These are phyloP conservation scores for Martes martes DNA, from an alignment of 2,113 vertebrate genomes.

Conservation along the genomic window DNA sequence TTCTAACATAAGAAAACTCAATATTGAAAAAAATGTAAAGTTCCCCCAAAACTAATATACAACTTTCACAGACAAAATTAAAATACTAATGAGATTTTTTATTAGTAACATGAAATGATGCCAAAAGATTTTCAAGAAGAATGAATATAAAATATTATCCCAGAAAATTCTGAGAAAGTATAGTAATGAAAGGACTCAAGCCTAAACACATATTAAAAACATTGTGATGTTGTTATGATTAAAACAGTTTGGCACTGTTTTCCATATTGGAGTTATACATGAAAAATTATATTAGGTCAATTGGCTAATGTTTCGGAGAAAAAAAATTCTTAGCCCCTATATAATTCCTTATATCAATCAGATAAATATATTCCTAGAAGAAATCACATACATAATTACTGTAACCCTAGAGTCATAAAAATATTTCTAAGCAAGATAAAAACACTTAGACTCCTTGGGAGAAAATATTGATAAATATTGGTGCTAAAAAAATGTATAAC, in stretches of 20 bases:
- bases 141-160: not conserved
- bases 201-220: not conserved
- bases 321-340: not conserved
- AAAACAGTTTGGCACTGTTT: not conserved
- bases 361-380: not conserved
- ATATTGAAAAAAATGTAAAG: not conserved
- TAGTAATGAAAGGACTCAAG: not conserved
- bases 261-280: not conserved
- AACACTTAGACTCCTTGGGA: not conserved
- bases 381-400: not conserved
- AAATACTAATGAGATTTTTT: not conserved
- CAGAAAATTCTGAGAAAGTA: not conserved
- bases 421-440: not conserved
- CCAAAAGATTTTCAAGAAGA: not conserved
- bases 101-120: not conserved
- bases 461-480: not conserved
- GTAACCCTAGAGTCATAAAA: not conserved
- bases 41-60: not conserved
- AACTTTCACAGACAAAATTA: not conserved
- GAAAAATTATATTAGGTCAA: not conserved
- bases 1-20: not conserved
- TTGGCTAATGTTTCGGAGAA: not conserved
- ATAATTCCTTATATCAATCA: not conserved
- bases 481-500: not conserved
- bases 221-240: not conserved